Evolutionary conservation across 2,113 vertebrate species (phyloP), one percentile per base, ranked within the genome.

Genomic region (Myiagra hebetior): DNA sequence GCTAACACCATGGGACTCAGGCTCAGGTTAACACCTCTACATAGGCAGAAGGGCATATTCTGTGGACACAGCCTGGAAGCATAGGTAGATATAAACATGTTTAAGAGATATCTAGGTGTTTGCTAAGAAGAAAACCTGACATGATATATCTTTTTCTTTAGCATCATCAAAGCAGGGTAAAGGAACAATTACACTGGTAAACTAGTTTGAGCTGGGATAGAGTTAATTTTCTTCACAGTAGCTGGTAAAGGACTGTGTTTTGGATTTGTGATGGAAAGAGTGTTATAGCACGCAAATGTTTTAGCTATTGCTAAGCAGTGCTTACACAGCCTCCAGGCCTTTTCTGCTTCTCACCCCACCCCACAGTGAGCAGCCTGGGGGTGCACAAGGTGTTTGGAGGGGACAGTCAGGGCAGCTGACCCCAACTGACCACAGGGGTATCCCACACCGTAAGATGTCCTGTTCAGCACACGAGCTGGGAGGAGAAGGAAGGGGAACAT

Each of bases 381-480:
- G 55, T 69, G 63, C 47, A 53, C 62, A 18, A 56, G 41, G 26
- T 27, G 24, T 9, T 31, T 41, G 31, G n/a, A 69, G 21, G 62
- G n/a, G 30, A 19, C 9, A n/a, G 31, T 6, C 15, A 15, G 52
- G 30, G 41, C 62, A 60, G 46, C 68, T 39, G 27, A 59, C 23
- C 60, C 59, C 46, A 59, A 0, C 15, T 46, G 33, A 39, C 11
- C 53, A 14, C 21, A 31, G 70, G 28, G 33, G 5, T 31, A 11
- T 30, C 63, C 62, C 70, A 42, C 30, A 35, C 11, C 1, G 0
- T 15, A 3, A 35, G 14, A 30, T 27, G n/a, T 6, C 41, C 3
- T 5, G n/a, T 10, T 62, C 55, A 83, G 47, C 41, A 16, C 7
- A 6, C 6, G 18, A 56, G 22, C 35, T 77, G 63, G 49, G 56